phyloP scores from a whole-genome alignment of 2,888 invertebrate species.

The Deilephila elpenor region DNA sequence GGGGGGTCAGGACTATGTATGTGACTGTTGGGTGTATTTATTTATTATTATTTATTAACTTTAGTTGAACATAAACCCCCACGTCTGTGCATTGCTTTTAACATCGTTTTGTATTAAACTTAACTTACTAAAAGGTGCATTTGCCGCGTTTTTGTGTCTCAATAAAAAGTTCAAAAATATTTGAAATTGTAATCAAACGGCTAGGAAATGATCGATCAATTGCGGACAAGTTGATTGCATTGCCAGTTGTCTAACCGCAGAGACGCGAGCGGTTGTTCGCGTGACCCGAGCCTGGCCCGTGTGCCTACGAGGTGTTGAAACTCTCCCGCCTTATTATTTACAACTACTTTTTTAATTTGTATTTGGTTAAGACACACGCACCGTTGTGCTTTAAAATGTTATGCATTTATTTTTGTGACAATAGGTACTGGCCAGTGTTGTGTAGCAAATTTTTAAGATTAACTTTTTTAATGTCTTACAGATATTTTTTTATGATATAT shows the following conservation, averaged over 20 bases:
- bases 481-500: no score
- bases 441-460: background rate
- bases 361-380: background rate
- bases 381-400: background rate
- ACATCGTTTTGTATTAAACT: background rate
- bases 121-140: background rate
- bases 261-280: slow-evolving; percentile 23
- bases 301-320: slow-evolving; percentile 32
- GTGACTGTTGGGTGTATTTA: no score
- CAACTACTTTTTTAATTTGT: slow-evolving; percentile 21
- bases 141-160: background rate
- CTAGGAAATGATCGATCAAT: slow-evolving; percentile 48
- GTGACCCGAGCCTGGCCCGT: slow-evolving; percentile 30
- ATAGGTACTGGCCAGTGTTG: background rate
- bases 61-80: background rate
- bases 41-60: no score
- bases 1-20: no score
- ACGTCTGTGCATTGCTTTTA: background rate
- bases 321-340: slow-evolving; percentile 17
- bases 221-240: slow-evolving; percentile 49
- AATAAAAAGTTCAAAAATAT: slow-evolving; percentile 15
- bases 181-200: slow-evolving; percentile 25
- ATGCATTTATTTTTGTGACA: background rate
- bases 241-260: slow-evolving; percentile 45
- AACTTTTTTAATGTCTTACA: no score